These are phyloP conservation scores for Rhinoptilus africanus DNA, from an alignment of 2,113 vertebrate species.

Conservation along the genomic window DNA sequence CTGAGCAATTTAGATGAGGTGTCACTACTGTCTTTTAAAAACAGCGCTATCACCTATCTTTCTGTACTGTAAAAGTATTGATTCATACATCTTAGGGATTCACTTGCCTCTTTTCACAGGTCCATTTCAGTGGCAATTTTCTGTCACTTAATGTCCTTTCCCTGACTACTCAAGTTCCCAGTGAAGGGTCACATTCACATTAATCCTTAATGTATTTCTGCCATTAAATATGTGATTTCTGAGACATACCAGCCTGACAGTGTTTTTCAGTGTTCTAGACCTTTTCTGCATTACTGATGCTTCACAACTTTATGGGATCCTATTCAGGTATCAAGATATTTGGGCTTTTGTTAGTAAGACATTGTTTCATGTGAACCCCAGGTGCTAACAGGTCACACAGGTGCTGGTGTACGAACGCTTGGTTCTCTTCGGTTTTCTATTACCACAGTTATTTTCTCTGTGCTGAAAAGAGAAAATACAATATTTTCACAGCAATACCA, in stretches of 20 bases:
- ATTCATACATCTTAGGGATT: neutral
- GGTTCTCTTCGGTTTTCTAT: neutral
- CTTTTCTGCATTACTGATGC: neutral
- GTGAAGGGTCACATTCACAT: neutral
- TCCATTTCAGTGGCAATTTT: neutral
- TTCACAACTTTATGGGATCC: neutral
- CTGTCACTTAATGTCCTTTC: neutral
- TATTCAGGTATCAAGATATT: neutral
- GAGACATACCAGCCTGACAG: neutral
- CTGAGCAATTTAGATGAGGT: neutral
- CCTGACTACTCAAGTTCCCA: neutral
- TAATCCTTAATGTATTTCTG: neutral
- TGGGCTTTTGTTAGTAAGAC: neutral
- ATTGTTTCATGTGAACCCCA: neutral
- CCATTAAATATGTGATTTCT: neutral
- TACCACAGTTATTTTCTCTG: neutral
- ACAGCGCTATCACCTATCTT: neutral
- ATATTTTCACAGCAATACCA: neutral
- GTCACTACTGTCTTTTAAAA: neutral
- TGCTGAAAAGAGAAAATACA: neutral
- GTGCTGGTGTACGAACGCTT: neutral
- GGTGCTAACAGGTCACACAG: neutral
- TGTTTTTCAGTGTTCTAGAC: neutral
- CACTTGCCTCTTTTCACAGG: neutral
- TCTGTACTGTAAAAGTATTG: neutral